Base-by-base conservation (phyloP, 2,113 vertebrate species). In the Limnothrissa miodon region DNA sequence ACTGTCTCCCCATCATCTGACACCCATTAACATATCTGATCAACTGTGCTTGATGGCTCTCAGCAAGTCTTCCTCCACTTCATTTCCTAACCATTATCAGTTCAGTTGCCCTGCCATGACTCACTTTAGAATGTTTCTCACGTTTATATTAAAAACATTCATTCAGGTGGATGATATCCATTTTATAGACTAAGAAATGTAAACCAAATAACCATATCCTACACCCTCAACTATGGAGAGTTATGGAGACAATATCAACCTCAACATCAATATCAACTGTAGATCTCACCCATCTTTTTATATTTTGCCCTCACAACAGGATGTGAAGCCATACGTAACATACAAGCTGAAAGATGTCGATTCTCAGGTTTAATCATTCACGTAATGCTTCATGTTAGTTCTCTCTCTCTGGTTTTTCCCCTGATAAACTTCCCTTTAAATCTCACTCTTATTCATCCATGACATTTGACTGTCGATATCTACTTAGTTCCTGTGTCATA, bases 101-200 rank as follows among this genome's bases (percentile, higher is more conserved):
- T 74, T 74, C 25, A 33, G 25, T 13, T 36, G 29, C 66, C 15
- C 29, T 74, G 33, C 15, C 66, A 74, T 36, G 66, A 74, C 66
- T 74, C 66, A 79, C 53, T 45, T 19, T 19, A 62, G 81, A 53
- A 70, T 81, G 62, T 82, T 80, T 78, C 80, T 82, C 42, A 46
- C 80, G 48, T 83, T 39, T 45, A 82, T 51, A 82, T 80, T 82
- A 33, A 78, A 78, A 39, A n/a, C 51, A 39, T 36, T 25, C 66
- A 36, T 74, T 70, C 56, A n/a, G 79, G 53, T 33, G 44, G n/a
- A 17, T 74, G 33, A 1, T 74, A 5, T 39, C 15, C 0, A 74
- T 36, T 66, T 25, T 66, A 33, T 66, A 56, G 53, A 21, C 53
- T 23, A 56, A 56, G 10, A 56, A 21, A 56, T 23, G 53, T 4